Percentiles rank a stretch among this genome's conserved stretches.
Conservation (phyloP, 2,888 invertebrate species). For the Chalcosyrphus nemorum region DNA sequence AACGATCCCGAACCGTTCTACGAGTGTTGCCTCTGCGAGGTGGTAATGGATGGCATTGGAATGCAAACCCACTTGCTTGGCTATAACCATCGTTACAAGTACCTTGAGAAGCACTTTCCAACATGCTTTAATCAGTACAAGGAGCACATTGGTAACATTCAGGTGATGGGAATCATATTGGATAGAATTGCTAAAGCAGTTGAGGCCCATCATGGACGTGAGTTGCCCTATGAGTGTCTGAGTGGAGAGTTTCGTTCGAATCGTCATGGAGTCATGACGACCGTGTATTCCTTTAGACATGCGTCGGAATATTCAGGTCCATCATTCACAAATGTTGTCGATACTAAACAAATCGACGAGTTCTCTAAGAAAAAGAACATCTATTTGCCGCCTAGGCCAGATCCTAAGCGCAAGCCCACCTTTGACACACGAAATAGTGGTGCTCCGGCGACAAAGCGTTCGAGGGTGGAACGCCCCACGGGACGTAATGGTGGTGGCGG, state of each 20-base stretch:
- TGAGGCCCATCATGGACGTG: constrained; percentile 88
- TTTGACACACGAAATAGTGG: constrained; percentile 65
- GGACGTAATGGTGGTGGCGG: neutral
- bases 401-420: constrained; percentile 67
- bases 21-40: constrained; percentile 89
- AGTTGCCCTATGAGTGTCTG: constrained; percentile 87
- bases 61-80: constrained; percentile 91
- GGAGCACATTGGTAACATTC: constrained; percentile 84
- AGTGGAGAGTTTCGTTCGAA: constrained; percentile 86
- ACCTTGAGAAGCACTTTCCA: constrained; percentile 85
- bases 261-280: constrained; percentile 84
- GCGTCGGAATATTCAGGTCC: constrained; percentile 84
- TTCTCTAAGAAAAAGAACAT: constrained; percentile 74
- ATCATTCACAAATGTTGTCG: constrained; percentile 84
- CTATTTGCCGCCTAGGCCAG: constrained; percentile 54
- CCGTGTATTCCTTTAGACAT: constrained; percentile 87
- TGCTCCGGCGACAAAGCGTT: constrained; percentile 31
- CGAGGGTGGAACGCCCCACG: constrained; percentile 22
- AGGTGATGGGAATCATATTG: constrained; percentile 82
- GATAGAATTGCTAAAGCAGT: constrained; percentile 86
- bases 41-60: constrained; percentile 89
- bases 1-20: constrained; percentile 87
- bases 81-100: constrained; percentile 89
- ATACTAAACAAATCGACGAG: constrained; percentile 80
- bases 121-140: constrained; percentile 86